Base-by-base conservation (phyloP, 2,888 invertebrate genomes). In the Nomada goodeniana region DNA sequence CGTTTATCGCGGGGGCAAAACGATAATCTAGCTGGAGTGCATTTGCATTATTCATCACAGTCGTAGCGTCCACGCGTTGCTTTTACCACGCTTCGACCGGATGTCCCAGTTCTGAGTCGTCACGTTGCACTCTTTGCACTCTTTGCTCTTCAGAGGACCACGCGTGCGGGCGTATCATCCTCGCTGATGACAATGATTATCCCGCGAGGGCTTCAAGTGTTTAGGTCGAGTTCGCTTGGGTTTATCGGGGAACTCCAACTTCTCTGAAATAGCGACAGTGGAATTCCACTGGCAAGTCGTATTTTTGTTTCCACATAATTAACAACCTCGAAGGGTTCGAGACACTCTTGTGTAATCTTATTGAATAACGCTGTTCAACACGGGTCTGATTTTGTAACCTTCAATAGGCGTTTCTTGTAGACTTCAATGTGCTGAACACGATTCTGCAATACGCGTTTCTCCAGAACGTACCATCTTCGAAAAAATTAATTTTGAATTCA, bases 41-140 rank as follows among this genome's bases (percentile, higher is more conserved):
- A 75, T 80, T 82, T 85, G 87, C 82, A 87, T 87, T 87, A 86
- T 87, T 87, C 87, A 87, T 81, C 76, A 61, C 53, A 50, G 63
- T 82, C 59, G 53, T 76, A 72, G 64, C 76, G 76, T 71, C 53
- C 64, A 42, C 73, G 55, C 67, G 57, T 26, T 10, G 67, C 80
- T 85, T 82, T 85, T 86, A 71, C 86, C 77, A 75, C 73, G 74
- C 64, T 80, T 63, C 26, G 68, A 52, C 85, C 87, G 87, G 86
- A 85, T 85, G 86, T 81, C 83, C 86, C 71, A 85, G 76, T 86
- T 87, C 53, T 69, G 44, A 23, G 15, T 23, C 67, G 26, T 18
- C 65, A 20, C 61, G 69, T 29, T 57, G 69, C 7, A 36, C 7
- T 36, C 36, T 36, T 42, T 52, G 65, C 4, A 18, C 50, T 52